These are phyloP conservation scores for Argyra leucocephala DNA, from an alignment of 2,888 invertebrate species.

Conservation along the genomic window DNA sequence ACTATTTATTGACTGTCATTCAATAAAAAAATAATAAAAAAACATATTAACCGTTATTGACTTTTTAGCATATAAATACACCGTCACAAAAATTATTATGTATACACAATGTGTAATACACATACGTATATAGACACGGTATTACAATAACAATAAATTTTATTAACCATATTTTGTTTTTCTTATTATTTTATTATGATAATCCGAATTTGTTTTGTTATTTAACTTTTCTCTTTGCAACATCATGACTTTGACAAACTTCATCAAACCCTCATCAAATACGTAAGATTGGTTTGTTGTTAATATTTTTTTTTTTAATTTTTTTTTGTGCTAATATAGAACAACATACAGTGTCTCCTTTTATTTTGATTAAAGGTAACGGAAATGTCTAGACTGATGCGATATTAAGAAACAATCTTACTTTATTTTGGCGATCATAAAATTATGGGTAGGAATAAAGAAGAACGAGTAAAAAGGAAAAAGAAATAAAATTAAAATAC, in stretches of 20 bases:
- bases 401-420: conserved; percentile 1
- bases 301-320: not conserved
- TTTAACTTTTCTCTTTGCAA: not conserved
- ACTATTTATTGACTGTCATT: not conserved
- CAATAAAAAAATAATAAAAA: not conserved
- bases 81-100: no score
- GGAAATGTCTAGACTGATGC: not conserved
- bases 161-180: not conserved
- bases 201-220: not conserved
- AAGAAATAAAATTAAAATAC: not conserved
- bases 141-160: no score
- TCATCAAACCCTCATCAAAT: not conserved
- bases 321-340: not conserved
- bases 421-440: conserved; percentile 1
- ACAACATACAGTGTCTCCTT: not conserved
- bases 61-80: not conserved
- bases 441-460: not conserved
- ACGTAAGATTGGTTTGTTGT: no score
- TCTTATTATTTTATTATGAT: not conserved
- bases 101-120: no score
- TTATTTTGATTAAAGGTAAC: not conserved
- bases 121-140: no score
- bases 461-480: not conserved
- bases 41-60: not conserved
- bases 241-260: not conserved